Base-by-base conservation (phyloP, 2,888 invertebrate genomes). In the Choristoneura rosaceana region DNA sequence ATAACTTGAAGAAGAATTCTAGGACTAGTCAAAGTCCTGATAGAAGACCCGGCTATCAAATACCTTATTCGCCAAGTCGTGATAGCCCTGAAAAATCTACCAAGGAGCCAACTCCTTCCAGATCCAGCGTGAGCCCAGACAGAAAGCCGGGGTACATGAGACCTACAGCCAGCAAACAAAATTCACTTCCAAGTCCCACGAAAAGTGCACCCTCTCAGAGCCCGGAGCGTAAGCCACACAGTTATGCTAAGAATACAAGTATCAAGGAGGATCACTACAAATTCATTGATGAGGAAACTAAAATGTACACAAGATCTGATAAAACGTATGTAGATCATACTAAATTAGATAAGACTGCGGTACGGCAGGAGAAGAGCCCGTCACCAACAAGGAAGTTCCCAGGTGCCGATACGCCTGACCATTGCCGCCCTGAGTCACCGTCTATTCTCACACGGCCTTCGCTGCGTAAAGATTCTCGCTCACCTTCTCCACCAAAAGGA, bases 221-320 rank as follows among this genome's bases (percentile, higher is more conserved):
- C 60, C 82, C 85, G 47, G 85, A 86, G 43, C 79, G 78, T 33
- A 82, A 77, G 62, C 73, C 71, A 15, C 70, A 79, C 45, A 58
- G 52, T 65, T 59, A 12, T 63, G 74, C 73, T 3, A 82, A 78
- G 75, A 79, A 79, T 0, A 81, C 76, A 15, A 84, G 83, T 75
- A 63, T 84, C 4, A 85, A 84, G 73, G 83, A 90, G 78, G 88
- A 92, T 68, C 88, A 91, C 74, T 90, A 90, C 69, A 90, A 84
- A 76, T 91, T 91, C 74, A 85, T 92, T 63, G 91, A 91, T 55
- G 92, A 91, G 79, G 92, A 93, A 86, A 91, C 90, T 50, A 92
- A 92, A 83, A 85, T 86, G 83, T 89, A 88, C 67, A 84, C 86
- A 38, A 84, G 80, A 10, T 79, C 68, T 62, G 81, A 86, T 63